A percentile compares a stretch with the other conserved stretches of the same genome.
phyloP scores from a whole-genome alignment of 2,888 invertebrate genomes.

The Drosophila paramelanica region DNA sequence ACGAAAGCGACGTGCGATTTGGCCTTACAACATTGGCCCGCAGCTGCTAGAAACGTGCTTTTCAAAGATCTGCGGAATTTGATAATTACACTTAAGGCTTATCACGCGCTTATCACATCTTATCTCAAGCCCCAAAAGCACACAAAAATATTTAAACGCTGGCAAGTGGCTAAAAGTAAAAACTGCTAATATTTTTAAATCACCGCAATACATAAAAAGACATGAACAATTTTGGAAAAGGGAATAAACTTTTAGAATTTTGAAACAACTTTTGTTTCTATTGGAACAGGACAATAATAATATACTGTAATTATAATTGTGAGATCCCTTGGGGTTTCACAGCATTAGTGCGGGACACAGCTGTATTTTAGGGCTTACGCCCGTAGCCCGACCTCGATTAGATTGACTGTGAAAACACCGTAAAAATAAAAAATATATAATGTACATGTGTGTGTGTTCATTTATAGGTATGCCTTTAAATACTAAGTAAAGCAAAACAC shows the following conservation, averaged over 20 bases:
- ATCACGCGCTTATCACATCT: slow-evolving; percentile 31
- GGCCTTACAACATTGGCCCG: slow-evolving; percentile 3
- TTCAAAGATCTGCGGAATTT: slow-evolving; percentile 35
- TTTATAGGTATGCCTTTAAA: slow-evolving; percentile 8
- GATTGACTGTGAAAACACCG: slow-evolving; percentile 54
- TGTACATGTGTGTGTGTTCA: too few relatives aligned
- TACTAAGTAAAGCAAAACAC: slow-evolving; percentile 20
- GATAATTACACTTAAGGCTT: slow-evolving; percentile 44
- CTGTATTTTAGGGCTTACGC: slow-evolving; percentile 30
- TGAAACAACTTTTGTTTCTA: too few relatives aligned
- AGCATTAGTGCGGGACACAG: slow-evolving; percentile 12
- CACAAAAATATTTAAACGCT: slow-evolving; percentile 10
- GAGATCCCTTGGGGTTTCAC: too few relatives aligned
- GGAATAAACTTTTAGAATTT: too few relatives aligned
- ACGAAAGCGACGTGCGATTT: background rate
- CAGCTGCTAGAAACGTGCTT: slow-evolving; percentile 33
- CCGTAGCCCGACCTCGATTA: slow-evolving; percentile 46
- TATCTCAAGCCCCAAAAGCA: slow-evolving; percentile 26
- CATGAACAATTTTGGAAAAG: background rate
- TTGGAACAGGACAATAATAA: background rate
- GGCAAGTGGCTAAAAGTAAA: slow-evolving; percentile 2
- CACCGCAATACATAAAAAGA: background rate
- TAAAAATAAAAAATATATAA: slow-evolving; percentile 13
- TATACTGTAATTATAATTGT: background rate
- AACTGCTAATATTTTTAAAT: background rate